Evolutionary conservation across 2,797 vertebrate genomes (phyloP).

Genomic region (Sarcophilus harrisii): DNA sequence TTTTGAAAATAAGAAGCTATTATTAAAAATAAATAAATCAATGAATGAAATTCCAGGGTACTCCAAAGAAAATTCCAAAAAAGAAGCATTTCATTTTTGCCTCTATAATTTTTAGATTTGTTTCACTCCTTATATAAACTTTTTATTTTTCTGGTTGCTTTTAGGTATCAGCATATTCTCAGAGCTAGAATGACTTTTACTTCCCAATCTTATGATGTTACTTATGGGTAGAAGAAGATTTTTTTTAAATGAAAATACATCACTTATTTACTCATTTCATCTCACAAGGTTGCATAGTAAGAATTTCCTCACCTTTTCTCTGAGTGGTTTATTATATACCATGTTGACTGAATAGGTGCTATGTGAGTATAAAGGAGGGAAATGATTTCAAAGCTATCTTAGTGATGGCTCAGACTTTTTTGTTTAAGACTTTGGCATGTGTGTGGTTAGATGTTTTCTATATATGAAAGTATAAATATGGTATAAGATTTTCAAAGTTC

Average conservation of each 20-base stretch:
- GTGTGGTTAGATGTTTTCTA: background rate
- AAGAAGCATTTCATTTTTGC: background rate
- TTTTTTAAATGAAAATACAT: background rate
- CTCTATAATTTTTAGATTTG: background rate
- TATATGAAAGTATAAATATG: background rate
- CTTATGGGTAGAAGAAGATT: background rate
- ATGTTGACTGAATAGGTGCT: background rate
- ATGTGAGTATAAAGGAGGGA: background rate
- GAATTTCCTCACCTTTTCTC: background rate
- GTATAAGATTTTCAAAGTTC: background rate
- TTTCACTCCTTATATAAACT: background rate
- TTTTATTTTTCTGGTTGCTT: background rate
- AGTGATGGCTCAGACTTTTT: background rate
- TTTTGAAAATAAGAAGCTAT: no score
- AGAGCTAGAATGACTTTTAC: background rate
- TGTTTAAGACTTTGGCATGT: background rate
- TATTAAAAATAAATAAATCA: no score
- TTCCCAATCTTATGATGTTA: background rate
- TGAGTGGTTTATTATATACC: background rate
- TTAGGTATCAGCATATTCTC: background rate
- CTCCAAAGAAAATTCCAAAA: background rate
- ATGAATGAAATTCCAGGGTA: background rate
- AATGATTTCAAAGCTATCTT: background rate
- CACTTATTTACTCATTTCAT: background rate
- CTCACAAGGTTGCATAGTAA: background rate